Percentiles rank a stretch among this genome's conserved stretches.
Evolutionary conservation across 2,113 vertebrate genomes (phyloP).

Genomic region (Elachura formosa): DNA sequence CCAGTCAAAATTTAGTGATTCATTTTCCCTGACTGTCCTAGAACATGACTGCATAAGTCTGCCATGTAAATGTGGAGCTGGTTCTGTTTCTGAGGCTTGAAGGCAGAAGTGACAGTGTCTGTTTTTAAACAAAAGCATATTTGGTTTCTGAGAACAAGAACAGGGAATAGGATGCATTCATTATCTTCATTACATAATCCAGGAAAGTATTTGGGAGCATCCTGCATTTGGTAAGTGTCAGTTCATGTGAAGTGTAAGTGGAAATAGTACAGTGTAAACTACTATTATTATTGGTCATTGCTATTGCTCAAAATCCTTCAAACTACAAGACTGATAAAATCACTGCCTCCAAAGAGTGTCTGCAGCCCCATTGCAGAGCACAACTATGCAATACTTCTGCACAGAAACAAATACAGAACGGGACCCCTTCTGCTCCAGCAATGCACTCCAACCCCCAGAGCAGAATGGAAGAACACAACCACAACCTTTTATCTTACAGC

Average conservation of each 20-base stretch:
- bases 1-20: slow-evolving; percentile 34
- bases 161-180: slow-evolving; percentile 36
- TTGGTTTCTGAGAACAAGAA: slow-evolving; percentile 56
- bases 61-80: neutral
- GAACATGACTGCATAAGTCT: neutral
- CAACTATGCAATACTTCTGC: fast-evolving
- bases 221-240: slow-evolving; percentile 29
- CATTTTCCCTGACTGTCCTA: slow-evolving; percentile 4
- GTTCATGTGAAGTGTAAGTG: slow-evolving; percentile 27
- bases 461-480: neutral
- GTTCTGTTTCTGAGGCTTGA: slow-evolving; percentile 19
- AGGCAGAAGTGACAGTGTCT: slow-evolving; percentile 5
- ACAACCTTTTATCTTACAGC: neutral
- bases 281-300: neutral
- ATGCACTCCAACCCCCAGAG: neutral
- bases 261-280: neutral
- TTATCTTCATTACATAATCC: slow-evolving; percentile 38
- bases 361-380: neutral
- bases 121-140: slow-evolving; percentile 43
- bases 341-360: neutral
- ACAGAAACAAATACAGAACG: neutral
- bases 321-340: neutral
- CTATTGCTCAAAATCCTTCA: neutral
- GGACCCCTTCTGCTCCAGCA: neutral
- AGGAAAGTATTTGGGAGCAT: slow-evolving; percentile 55